Base-by-base conservation (phyloP, 2,888 invertebrate genomes). In the Ommatoiulus sabulosus region DNA sequence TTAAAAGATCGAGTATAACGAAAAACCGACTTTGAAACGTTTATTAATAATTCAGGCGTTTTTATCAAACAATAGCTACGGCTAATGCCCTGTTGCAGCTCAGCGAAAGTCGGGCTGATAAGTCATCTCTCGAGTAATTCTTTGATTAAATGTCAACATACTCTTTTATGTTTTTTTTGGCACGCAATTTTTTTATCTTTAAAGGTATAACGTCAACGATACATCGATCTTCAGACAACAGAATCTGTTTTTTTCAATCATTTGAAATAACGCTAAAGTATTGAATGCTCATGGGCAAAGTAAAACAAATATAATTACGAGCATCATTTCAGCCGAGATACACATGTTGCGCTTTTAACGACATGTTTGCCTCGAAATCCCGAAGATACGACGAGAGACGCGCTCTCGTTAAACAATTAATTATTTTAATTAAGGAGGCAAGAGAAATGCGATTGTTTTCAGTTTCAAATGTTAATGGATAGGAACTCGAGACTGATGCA, bases 241-340 rank as follows among this genome's bases (percentile, higher is more conserved):
- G 24, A 24, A 20, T 24, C 24, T 72, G 4, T 72, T 24, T 72
- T 72, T 72, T 72, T 72, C 24, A 72, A 72, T 72, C 72, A 72
- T 24, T 72, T 72, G 24, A 72, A 72, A 72, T 72, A 72, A 72
- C 72, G 72, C 8, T 8, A 7, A 24, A 72, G 72, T 72, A 72
- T 72, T 72, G 72, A 72, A 72, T 72, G 72, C 72, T 72, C 72
- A 10, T 72, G 72, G 72, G 72, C 72, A 72, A 72, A 72, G 72
- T 72, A 72, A 72, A 72, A 72, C 72, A 72, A 72, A 72, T 72
- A 72, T 72, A 72, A 72, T 72, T 72, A 72, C 72, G 20, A 24
- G 72, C 72, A 72, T 72, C 72, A 72, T 72, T 72, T 72, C 72
- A 24, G 24, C 72, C 24, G 20, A n/a, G 72, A 10, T 72, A 72